Percentiles rank a stretch among this genome's conserved stretches.
phyloP scores from a whole-genome alignment of 1,140 invertebrate species.

The Rhynchophorus ferrugineus region DNA sequence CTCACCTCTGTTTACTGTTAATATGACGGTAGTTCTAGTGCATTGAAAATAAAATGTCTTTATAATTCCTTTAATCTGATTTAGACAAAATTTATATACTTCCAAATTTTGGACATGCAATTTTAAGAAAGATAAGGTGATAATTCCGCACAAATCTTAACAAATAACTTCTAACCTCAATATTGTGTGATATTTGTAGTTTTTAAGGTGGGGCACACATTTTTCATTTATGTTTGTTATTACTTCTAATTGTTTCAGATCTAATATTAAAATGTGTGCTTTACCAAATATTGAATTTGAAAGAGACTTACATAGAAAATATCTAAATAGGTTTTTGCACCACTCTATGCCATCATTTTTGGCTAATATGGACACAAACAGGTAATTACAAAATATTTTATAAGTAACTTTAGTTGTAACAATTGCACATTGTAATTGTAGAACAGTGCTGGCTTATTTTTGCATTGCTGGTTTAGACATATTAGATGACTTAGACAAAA shows the following conservation, averaged over 20 bases:
- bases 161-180: background rate
- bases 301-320: conserved; percentile 30
- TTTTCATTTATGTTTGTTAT: background rate
- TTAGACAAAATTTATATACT: too few species aligned
- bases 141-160: too few species aligned
- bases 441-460: conserved; percentile 83
- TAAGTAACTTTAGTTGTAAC: background rate
- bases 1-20: too few species aligned
- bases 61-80: too few species aligned
- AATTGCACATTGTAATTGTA: conserved; percentile 35
- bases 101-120: too few species aligned
- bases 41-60: too few species aligned
- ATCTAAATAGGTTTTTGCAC: conserved; percentile 28
- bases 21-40: too few species aligned
- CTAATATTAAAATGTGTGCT: conserved; percentile 6
- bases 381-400: conserved; percentile 18
- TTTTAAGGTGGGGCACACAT: background rate
- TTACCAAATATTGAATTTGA: conserved; percentile 18
- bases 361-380: conserved; percentile 29
- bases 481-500: conserved; percentile 60
- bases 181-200: background rate
- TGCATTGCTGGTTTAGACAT: conserved; percentile 84
- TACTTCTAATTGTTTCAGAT: too few species aligned
- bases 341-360: conserved; percentile 27
- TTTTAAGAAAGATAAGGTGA: too few species aligned